A percentile compares a stretch with the other conserved stretches of the same genome.
These are phyloP conservation scores for Mus caroli DNA, from an alignment of 2,797 vertebrate species.

Conservation along the genomic window DNA sequence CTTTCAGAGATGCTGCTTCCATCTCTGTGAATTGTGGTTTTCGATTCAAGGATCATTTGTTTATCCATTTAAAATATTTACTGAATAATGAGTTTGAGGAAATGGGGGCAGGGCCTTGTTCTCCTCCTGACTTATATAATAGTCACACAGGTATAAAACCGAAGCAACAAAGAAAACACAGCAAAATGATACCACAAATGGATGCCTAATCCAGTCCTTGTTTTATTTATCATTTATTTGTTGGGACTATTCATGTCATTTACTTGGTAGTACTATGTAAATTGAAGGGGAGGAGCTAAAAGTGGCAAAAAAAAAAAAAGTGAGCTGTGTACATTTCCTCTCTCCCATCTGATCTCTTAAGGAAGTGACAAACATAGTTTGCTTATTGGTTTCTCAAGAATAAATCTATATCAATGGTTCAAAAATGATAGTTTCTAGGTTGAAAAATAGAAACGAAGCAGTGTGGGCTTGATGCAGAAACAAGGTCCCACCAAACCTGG, in stretches of 20 bases:
- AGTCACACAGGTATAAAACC: neutral
- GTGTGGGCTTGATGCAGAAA: conserved; percentile 71
- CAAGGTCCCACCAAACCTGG: conserved; percentile 65
- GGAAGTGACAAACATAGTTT: conserved; percentile 57
- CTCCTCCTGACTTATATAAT: neutral
- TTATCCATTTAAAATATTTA: neutral
- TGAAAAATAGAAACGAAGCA: conserved; percentile 71
- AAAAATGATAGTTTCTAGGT: conserved; percentile 66
- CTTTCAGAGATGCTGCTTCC: neutral
- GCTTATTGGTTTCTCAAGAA: conserved; percentile 67
- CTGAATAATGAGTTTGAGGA: neutral
- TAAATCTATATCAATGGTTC: conserved; percentile 47
- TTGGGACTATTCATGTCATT: neutral
- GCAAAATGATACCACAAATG: neutral
- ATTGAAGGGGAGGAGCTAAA: neutral
- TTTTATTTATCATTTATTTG: neutral
- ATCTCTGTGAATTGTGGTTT: neutral
- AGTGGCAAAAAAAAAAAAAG: neutral
- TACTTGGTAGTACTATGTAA: conserved; percentile 29
- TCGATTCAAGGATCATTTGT: neutral
- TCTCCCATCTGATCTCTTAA: conserved; percentile 28
- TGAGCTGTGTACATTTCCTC: neutral
- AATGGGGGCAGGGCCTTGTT: too few species aligned
- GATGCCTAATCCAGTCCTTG: neutral
- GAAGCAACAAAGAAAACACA: neutral